These are phyloP conservation scores for Seladonia tumulorum DNA, from an alignment of 2,888 invertebrate species.

Conservation along the genomic window DNA sequence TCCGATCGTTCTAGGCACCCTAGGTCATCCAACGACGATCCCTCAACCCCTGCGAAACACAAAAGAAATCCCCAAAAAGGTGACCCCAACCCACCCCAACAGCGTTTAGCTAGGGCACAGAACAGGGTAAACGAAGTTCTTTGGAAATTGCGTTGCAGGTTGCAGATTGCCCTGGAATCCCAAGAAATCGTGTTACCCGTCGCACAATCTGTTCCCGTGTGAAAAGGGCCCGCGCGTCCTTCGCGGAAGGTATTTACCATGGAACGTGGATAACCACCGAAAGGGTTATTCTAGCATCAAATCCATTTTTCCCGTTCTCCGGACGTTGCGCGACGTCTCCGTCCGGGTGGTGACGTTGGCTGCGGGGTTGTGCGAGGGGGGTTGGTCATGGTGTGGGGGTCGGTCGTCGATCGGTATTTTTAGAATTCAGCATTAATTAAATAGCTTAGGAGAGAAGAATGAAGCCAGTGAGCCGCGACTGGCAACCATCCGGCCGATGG, in stretches of 20 bases:
- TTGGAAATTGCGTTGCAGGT: background rate
- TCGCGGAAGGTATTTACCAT: background rate
- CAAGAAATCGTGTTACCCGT: background rate
- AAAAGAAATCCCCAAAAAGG: background rate
- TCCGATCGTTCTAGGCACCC: too few species aligned
- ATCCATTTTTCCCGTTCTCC: slow-evolving; percentile 34
- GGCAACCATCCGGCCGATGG: slow-evolving; percentile 72
- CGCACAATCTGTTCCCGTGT: background rate
- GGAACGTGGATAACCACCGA: slow-evolving; percentile 24
- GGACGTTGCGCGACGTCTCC: slow-evolving; percentile 48
- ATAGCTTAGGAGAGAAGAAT: slow-evolving; percentile 73
- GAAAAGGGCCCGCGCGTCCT: background rate
- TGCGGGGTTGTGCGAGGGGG: slow-evolving; percentile 47
- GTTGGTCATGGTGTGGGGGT: slow-evolving; percentile 37
- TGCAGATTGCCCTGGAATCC: background rate
- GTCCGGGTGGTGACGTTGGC: slow-evolving; percentile 30
- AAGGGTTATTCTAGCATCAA: slow-evolving; percentile 60
- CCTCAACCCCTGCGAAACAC: background rate
- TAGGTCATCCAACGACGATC: too few species aligned
- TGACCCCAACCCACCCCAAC: background rate
- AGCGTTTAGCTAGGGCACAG: background rate
- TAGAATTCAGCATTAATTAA: slow-evolving; percentile 75
- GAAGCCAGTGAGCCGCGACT: slow-evolving; percentile 75
- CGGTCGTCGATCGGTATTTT: slow-evolving; percentile 65
- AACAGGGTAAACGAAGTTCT: too few species aligned